Evolutionary conservation across 2,113 vertebrate species (phyloP).

Genomic region (Sinocyclocheilus rhinocerous): DNA sequence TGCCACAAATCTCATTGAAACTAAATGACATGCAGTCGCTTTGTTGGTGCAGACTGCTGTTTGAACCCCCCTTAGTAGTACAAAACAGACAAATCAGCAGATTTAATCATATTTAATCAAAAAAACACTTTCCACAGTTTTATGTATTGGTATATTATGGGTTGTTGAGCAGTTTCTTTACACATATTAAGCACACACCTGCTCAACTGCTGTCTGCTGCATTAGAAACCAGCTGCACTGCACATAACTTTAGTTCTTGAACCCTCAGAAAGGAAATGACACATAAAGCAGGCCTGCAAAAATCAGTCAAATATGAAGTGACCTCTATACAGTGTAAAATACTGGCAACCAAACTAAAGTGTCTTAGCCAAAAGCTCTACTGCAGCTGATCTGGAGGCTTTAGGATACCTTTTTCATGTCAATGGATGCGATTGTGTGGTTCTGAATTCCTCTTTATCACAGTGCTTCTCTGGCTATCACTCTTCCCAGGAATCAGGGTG

Average conservation of each 20-base stretch:
- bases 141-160: neutral
- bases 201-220: neutral
- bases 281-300: neutral
- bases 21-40: neutral
- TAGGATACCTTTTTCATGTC: conserved; percentile 69
- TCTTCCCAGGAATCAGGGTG: conserved; percentile 14
- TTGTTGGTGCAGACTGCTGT: neutral
- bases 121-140: neutral
- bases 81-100: neutral
- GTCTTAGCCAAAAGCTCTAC: neutral
- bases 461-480: conserved; percentile 33
- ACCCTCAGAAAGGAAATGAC: neutral
- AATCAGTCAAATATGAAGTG: neutral
- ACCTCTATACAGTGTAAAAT: conserved; percentile 4
- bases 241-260: neutral
- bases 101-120: neutral
- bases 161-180: neutral
- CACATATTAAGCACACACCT: neutral
- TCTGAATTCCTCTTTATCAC: conserved; percentile 55
- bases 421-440: conserved; percentile 67
- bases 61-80: neutral
- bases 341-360: conserved; percentile 14
- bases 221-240: neutral
- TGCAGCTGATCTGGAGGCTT: conserved; percentile 39
- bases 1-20: neutral